Percentiles rank a stretch among this genome's conserved stretches.
phyloP scores from a whole-genome alignment of 1,140 invertebrate species.

The Diabrotica undecimpunctata region DNA sequence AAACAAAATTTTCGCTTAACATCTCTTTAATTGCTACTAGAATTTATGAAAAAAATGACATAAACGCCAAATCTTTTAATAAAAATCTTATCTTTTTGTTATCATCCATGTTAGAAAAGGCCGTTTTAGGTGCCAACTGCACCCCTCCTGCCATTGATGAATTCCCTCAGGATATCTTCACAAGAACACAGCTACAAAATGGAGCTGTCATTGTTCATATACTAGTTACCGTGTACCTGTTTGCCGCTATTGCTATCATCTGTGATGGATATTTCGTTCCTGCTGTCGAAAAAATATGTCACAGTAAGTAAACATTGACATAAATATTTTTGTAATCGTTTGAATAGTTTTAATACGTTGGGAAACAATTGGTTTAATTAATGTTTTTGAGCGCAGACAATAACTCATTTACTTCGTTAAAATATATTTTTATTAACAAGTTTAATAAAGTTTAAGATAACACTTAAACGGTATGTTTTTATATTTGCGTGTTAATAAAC shows the following conservation, averaged over 20 bases:
- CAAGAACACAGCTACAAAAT: slow-evolving; percentile 68
- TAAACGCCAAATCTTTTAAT: no score
- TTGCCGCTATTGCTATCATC: slow-evolving; percentile 77
- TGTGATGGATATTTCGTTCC: slow-evolving; percentile 88
- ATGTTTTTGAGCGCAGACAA: slow-evolving; percentile 68
- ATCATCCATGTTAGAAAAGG: no score
- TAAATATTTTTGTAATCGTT: slow-evolving; percentile 56
- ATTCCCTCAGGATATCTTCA: slow-evolving; percentile 77
- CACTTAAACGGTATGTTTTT: no score
- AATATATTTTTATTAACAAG: no score
- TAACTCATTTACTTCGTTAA: slow-evolving; percentile 55
- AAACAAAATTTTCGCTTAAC: no score
- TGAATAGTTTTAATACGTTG: slow-evolving; percentile 81
- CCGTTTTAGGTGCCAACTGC: slow-evolving; percentile 58
- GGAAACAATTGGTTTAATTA: slow-evolving; percentile 77
- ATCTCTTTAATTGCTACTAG: no score
- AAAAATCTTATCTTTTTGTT: no score
- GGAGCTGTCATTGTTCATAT: slow-evolving; percentile 81
- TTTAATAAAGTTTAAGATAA: no score
- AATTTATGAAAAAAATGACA: no score
- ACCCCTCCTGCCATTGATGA: slow-evolving; percentile 81
- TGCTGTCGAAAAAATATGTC: slow-evolving; percentile 82
- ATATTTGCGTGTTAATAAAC: no score
- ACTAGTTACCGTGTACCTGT: slow-evolving; percentile 77
- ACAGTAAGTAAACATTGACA: slow-evolving; percentile 57